A percentile compares a stretch with the other conserved stretches of the same genome.
Evolutionary conservation across 2,113 vertebrate species (phyloP).

Genomic region (Aleadryas rufinucha): DNA sequence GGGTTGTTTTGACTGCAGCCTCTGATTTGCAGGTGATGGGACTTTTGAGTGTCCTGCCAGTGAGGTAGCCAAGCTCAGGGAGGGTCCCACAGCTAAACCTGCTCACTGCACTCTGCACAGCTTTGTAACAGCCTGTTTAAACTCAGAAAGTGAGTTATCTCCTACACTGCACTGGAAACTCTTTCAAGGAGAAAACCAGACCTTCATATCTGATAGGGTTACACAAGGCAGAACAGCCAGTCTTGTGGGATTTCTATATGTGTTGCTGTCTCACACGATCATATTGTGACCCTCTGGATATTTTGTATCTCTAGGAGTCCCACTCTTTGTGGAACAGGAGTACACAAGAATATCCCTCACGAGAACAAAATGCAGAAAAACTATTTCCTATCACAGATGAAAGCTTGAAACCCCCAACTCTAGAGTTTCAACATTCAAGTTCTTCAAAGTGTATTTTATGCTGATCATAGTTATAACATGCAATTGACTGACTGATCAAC

Average conservation of each 20-base stretch:
- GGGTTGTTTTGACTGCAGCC: neutral
- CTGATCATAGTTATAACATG: neutral
- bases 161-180: neutral
- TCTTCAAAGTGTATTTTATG: neutral
- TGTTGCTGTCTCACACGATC: neutral
- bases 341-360: neutral
- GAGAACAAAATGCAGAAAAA: neutral
- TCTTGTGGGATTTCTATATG: neutral
- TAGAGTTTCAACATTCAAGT: neutral
- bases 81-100: neutral
- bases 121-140: neutral
- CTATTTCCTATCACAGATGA: neutral
- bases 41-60: neutral
- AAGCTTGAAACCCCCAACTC: neutral
- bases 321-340: neutral
- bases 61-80: neutral
- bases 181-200: neutral
- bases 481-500: neutral
- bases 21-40: neutral
- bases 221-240: neutral
- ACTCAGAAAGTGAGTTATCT: neutral
- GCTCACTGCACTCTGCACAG: neutral
- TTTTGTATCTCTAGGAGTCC: neutral
- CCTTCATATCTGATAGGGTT: neutral
- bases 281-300: neutral